phyloP scores from a whole-genome alignment of 2,888 invertebrate genomes.

The Prosapia bicincta region DNA sequence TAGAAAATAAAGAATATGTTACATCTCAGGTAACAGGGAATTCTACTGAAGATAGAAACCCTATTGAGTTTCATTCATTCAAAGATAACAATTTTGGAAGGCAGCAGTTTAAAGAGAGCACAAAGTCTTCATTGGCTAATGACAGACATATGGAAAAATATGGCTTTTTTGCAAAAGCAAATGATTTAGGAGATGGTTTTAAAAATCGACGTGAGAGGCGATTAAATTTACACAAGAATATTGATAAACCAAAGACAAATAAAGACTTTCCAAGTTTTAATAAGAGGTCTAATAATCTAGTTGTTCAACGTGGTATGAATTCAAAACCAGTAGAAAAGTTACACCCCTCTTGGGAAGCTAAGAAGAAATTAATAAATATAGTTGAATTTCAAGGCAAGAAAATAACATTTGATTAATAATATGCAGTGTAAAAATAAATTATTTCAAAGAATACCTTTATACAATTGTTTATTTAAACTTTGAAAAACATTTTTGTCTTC shows the following conservation, averaged over 20 bases:
- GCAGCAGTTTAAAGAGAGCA: not conserved
- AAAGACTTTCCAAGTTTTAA: not conserved
- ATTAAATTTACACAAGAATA: not conserved
- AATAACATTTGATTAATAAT: slow-evolving; percentile 35
- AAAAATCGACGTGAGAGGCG: not conserved
- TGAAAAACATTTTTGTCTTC: no score
- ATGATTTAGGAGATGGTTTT: not conserved
- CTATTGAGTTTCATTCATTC: no score
- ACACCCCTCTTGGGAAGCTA: slow-evolving; percentile 41
- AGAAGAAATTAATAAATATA: slow-evolving; percentile 35
- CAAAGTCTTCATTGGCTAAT: not conserved
- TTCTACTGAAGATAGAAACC: not conserved
- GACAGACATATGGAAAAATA: not conserved
- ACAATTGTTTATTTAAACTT: no score
- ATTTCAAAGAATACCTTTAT: not conserved
- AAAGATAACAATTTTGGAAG: no score
- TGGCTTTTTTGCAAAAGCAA: not conserved
- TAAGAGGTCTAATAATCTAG: not conserved
- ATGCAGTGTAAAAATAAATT: not conserved
- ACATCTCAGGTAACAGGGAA: slow-evolving; percentile 18
- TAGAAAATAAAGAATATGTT: slow-evolving; percentile 32
- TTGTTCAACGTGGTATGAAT: not conserved
- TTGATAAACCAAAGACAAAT: not conserved
- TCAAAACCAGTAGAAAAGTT: slow-evolving; percentile 29
- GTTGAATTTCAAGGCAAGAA: slow-evolving; percentile 36